Evolutionary conservation across 2,113 vertebrate genomes (phyloP), one percentile per base, ranked within the genome.

Genomic region (Morone chrysops): DNA sequence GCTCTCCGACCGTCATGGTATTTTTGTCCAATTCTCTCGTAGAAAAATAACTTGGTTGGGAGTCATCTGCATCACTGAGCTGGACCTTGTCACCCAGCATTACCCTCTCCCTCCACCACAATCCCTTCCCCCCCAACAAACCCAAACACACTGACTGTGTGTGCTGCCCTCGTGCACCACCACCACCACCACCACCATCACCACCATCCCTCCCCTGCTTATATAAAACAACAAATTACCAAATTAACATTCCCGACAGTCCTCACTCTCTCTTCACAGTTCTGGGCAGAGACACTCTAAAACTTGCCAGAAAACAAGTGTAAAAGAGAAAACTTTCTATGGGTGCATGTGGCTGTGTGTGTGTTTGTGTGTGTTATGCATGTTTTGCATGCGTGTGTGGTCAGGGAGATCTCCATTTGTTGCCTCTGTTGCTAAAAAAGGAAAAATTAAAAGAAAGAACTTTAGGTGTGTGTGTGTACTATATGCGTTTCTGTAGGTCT

Each of bases 11-110:
- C 89, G 92, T 95, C 94, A 94, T 95, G 96, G 94, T 95, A 94
- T 94, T 95, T 94, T 89, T 94, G 91, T 83, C 85, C 60, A 6
- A 92, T 94, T 94, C 91, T 92, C 84, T 90, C 41, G 81, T 81
- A 93, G 94, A 94, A 95, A 94, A 96, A 94, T 93, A 94, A 91
- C 94, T 92, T 92, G 80, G 89, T 92, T 77, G 88, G 92, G 90
- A 92, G 92, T 92, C 91, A 86, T 94, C 95, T 94, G 93, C 89
- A 91, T 91, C 82, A 74, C 92, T 92, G 89, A 94, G 89, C 87
- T 53, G 71, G 87, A 87, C 81, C 83, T 90, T 92, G 91, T 93
- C 90, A 89, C 86, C 86, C 83, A 77, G 83, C 73, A 81, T 89
- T 90, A 84, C 69, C 73, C 82, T 79, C 22, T 45, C 50, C 76